phyloP scores from a whole-genome alignment of 1,140 invertebrate species.

The Sipha flava region DNA sequence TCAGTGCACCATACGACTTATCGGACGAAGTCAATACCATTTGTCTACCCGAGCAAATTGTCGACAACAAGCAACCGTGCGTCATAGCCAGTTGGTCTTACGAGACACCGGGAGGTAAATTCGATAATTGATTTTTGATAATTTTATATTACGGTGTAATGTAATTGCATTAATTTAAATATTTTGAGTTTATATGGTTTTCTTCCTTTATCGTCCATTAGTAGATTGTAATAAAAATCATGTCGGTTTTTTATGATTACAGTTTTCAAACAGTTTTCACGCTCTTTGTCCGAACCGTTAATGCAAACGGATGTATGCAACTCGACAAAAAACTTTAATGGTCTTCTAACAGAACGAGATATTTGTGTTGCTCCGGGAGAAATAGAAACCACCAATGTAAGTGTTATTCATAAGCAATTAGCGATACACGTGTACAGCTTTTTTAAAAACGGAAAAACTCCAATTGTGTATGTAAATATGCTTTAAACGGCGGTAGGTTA shows the following conservation, averaged over 20 bases:
- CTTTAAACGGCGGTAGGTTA: too few relatives aligned
- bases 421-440: too few relatives aligned
- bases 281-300: slow-evolving; percentile 48
- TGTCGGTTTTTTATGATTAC: background rate
- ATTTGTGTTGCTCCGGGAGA: slow-evolving; percentile 47
- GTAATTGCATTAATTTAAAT: too few relatives aligned
- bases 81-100: slow-evolving; percentile 54
- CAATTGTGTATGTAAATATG: too few relatives aligned
- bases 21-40: slow-evolving; percentile 50
- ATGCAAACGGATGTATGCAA: slow-evolving; percentile 51
- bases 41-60: slow-evolving; percentile 45
- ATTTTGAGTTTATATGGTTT: too few relatives aligned
- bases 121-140: background rate
- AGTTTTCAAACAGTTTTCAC: slow-evolving; percentile 26
- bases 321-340: slow-evolving; percentile 53
- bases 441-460: too few relatives aligned
- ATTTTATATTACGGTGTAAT: background rate
- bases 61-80: slow-evolving; percentile 50
- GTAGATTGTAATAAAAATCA: background rate
- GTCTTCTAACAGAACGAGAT: slow-evolving; percentile 48
- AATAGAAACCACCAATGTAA: background rate
- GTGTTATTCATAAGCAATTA: too few relatives aligned
- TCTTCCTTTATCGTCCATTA: too few relatives aligned
- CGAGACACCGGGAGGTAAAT: slow-evolving; percentile 41
- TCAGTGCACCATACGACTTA: slow-evolving; percentile 48